Base-by-base conservation (phyloP, 2,113 vertebrate genomes). In the Boulengeromyrus knoepffleri region DNA sequence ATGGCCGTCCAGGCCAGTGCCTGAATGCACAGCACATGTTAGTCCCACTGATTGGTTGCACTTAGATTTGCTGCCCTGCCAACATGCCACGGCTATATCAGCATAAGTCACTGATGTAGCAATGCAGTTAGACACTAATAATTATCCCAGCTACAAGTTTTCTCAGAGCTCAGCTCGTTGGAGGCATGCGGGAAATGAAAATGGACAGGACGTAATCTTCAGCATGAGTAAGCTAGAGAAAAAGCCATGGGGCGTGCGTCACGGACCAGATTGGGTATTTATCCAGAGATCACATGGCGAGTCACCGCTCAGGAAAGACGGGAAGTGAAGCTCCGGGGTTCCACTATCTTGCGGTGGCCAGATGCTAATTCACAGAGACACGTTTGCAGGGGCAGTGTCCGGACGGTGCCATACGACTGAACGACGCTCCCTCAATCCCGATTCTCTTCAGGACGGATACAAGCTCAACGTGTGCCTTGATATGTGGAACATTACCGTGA, bases 1-100 rank as follows among this genome's bases (percentile, higher is more conserved):
- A 50, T 13, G 0, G 96, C 5, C 96, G 94, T 99, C 21, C 31
- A 36, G 31, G 3, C 2, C 66, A 15, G 27, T 31, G 27, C 31
- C 31, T 31, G 66, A 36, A 74, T 31, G 62, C 66, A 15, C 66
- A 77, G 31, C 27, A 77, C 31, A 39, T 42, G 31, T 39, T 19
- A 19, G 36, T 19, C 24, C 45, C n/a, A 27, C 58, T 70, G 62
- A 70, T 66, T 66, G 42, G 17, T 21, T 85, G 17, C 62, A 66
- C n/a, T 66, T 66, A 66, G n/a, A 27, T 70, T 70, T 70, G 62
- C 15, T 70, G 27, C 62, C 62, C 62, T 70, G 62, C 27, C 27
- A 70, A 70, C 77, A 83, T 8, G 42, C 77, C 77, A 24, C 19
- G 0, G 8, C 77, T 45, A 21, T 83, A 83, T 45, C 42, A 45